These are phyloP conservation scores for Hypsopygia costalis DNA, from an alignment of 2,888 invertebrate genomes.

Conservation along the genomic window DNA sequence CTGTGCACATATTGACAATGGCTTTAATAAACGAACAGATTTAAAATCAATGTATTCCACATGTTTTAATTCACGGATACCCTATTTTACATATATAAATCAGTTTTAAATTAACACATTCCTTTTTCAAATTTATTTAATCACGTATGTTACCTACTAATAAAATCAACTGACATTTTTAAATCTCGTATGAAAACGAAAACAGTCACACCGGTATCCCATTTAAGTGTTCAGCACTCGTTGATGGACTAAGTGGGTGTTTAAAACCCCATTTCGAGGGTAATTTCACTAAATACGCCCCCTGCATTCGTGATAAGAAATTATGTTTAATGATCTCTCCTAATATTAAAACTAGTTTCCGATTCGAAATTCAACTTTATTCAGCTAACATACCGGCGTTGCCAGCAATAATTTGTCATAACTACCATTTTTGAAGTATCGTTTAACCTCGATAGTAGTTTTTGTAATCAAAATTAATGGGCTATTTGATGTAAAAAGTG, in stretches of 20 bases:
- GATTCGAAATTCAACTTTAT: conserved; percentile 5
- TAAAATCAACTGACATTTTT: not conserved
- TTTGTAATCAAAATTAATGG: conserved; percentile 21
- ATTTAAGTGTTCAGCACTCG: conserved; percentile 39
- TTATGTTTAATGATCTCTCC: conserved; percentile 13
- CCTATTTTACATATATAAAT: too few relatives aligned
- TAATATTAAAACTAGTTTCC: conserved; percentile 1
- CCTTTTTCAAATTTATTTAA: too few relatives aligned
- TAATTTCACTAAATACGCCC: conserved; percentile 44
- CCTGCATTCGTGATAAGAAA: conserved; percentile 20
- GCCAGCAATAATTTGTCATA: conserved; percentile 24
- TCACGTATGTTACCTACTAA: too few relatives aligned
- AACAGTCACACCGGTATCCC: conserved; percentile 37
- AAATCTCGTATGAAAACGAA: conserved; percentile 28
- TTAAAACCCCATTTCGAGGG: conserved; percentile 55
- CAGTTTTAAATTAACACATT: too few relatives aligned
- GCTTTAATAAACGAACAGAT: too few relatives aligned
- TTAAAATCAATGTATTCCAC: too few relatives aligned
- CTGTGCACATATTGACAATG: too few relatives aligned
- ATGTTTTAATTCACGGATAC: too few relatives aligned
- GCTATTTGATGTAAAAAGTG: conserved; percentile 8
- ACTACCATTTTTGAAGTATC: conserved; percentile 23
- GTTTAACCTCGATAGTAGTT: conserved; percentile 18
- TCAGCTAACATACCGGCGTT: conserved; percentile 6
- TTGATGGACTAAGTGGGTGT: conserved; percentile 59